These are phyloP conservation scores for Phortica variegata DNA, from an alignment of 1,140 invertebrate species.

Conservation along the genomic window DNA sequence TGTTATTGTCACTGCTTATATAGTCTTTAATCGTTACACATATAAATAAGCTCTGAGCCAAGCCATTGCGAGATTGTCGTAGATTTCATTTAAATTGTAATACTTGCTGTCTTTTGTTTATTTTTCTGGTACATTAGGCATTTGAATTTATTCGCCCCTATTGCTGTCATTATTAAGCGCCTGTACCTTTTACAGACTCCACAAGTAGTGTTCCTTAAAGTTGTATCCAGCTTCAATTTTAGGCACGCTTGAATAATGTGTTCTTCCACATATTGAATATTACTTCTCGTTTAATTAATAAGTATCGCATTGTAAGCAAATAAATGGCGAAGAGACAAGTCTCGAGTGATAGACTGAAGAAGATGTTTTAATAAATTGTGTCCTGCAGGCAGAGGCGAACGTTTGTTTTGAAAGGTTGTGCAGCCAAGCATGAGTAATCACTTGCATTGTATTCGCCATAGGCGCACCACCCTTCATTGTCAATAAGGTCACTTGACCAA, in stretches of 20 bases:
- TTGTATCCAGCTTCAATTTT: too few species aligned
- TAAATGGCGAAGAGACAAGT: too few species aligned
- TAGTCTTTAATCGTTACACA: constrained; percentile 35
- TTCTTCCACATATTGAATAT: constrained; percentile 45
- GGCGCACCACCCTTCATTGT: too few species aligned
- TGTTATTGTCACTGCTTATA: constrained; percentile 19
- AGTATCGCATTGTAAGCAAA: constrained; percentile 26
- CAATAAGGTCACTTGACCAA: too few species aligned
- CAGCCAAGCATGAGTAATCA: too few species aligned
- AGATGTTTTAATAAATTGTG: background rate
- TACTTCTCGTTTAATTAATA: constrained; percentile 43
- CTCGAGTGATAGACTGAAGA: background rate
- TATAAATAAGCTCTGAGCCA: constrained; percentile 1
- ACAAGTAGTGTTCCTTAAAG: background rate
- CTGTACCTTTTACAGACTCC: background rate
- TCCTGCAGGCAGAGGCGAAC: too few species aligned
- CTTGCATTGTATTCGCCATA: too few species aligned
- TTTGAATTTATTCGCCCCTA: background rate
- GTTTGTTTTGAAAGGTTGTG: too few species aligned
- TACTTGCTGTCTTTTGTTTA: constrained; percentile 26
- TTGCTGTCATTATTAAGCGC: constrained; percentile 7
- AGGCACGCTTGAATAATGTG: constrained; percentile 18
- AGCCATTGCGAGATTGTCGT: constrained; percentile 36
- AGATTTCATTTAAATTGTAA: constrained; percentile 40
- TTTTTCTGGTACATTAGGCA: constrained; percentile 38